Evolutionary conservation across 1,140 invertebrate genomes (phyloP).

Genomic region (Rhizoglyphus robini): DNA sequence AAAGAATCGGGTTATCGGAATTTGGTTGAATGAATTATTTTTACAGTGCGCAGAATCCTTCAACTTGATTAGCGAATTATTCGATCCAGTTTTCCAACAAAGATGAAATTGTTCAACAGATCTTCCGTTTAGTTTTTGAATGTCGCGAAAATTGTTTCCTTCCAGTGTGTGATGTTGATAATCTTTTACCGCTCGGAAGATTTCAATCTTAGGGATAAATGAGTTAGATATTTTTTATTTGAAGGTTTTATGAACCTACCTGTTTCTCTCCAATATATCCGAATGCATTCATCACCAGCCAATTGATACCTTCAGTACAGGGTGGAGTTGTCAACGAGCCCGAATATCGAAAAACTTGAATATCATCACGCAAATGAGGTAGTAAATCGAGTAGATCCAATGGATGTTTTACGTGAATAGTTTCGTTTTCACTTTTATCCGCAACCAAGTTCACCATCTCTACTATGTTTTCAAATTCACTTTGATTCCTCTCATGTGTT

Average conservation of each 20-base stretch:
- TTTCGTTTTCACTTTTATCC: neutral
- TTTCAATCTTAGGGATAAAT: too few species aligned
- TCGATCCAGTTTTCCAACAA: too few species aligned
- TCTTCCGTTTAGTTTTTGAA: conserved; percentile 29
- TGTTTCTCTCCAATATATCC: conserved; percentile 42
- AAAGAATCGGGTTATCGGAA: too few species aligned
- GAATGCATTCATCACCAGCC: conserved; percentile 51
- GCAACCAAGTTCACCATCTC: neutral
- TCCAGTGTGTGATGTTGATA: conserved; percentile 14
- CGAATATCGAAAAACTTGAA: conserved; percentile 49
- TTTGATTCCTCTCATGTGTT: conserved; percentile 35
- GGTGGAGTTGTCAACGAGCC: conserved; percentile 60
- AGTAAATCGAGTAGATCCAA: conserved; percentile 10
- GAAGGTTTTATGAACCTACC: too few species aligned
- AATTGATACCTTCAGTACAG: conserved; percentile 54
- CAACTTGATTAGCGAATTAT: too few species aligned
- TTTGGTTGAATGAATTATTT: too few species aligned
- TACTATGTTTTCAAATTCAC: conserved; percentile 17
- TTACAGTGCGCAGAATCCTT: too few species aligned
- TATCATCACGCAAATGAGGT: neutral
- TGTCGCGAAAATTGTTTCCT: conserved; percentile 30
- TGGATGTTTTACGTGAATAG: neutral
- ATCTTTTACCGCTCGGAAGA: conserved; percentile 2
- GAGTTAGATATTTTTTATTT: too few species aligned
- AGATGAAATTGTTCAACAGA: conserved; percentile 20